phyloP scores from a whole-genome alignment of 2,113 vertebrate species.

The Zosterops pallidus region DNA sequence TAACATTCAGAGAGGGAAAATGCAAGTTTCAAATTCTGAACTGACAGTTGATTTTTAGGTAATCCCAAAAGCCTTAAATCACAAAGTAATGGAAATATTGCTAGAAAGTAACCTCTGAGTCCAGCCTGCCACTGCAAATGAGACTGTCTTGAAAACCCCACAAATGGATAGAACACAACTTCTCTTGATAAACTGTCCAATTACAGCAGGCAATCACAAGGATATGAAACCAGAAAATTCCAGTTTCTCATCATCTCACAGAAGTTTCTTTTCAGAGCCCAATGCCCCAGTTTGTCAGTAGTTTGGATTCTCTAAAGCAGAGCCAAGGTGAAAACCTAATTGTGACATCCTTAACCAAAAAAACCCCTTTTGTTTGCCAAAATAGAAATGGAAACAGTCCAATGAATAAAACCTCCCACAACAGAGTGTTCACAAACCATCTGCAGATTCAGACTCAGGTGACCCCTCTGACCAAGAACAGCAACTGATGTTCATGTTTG shows the following conservation, averaged over 20 bases:
- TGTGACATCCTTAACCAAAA: not conserved
- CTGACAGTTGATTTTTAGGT: not conserved
- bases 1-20: not conserved
- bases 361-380: fast-evolving
- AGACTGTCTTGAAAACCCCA: not conserved
- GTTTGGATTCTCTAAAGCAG: not conserved
- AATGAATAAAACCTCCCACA: not conserved
- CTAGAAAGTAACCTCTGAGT: not conserved
- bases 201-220: not conserved
- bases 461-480: not conserved
- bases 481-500: not conserved
- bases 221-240: not conserved
- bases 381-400: not conserved
- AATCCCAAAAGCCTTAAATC: not conserved
- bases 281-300: fast-evolving
- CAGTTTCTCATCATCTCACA: not conserved
- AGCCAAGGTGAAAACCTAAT: not conserved
- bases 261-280: not conserved
- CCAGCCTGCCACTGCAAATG: not conserved
- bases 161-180: fast-evolving
- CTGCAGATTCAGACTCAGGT: not conserved
- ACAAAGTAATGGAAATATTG: not conserved
- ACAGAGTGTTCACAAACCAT: not conserved
- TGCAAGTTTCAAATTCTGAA: not conserved
- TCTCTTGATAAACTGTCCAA: not conserved